Percentiles rank a stretch among this genome's conserved stretches.
These are phyloP conservation scores for Microcebus murinus DNA, from an alignment of 2,113 vertebrate genomes.

Conservation along the genomic window DNA sequence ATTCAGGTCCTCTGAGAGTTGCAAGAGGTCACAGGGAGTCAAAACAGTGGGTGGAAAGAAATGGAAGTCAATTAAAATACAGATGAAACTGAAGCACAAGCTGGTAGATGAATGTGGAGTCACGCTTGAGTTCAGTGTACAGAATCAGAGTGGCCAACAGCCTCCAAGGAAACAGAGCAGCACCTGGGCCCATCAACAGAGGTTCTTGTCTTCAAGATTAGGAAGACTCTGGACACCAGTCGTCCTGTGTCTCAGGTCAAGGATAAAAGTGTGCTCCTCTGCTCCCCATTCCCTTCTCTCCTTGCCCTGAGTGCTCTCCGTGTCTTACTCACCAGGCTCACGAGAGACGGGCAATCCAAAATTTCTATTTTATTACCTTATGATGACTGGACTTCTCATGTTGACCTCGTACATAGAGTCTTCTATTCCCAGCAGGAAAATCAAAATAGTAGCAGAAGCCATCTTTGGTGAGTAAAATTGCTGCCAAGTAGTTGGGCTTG, in stretches of 20 bases:
- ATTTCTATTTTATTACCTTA: neutral
- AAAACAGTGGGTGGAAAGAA: neutral
- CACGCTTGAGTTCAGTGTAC: neutral
- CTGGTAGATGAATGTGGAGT: neutral
- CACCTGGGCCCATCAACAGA: neutral
- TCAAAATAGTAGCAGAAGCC: neutral
- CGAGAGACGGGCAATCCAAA: neutral
- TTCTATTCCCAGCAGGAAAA: neutral
- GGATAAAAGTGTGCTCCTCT: neutral
- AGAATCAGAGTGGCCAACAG: neutral
- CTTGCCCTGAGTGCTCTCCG: neutral
- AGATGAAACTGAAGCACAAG: neutral
- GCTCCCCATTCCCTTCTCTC: no score
- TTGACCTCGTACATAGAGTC: neutral
- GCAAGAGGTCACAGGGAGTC: neutral
- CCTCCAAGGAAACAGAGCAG: neutral
- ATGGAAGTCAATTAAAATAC: neutral
- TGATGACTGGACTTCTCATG: neutral
- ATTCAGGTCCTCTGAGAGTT: slow-evolving; percentile 18
- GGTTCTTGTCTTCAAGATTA: neutral
- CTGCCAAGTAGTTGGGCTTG: neutral
- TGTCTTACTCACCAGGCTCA: neutral
- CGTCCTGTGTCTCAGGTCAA: neutral
- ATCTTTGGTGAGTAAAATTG: neutral
- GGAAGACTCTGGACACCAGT: neutral